phyloP scores from a whole-genome alignment of 2,797 vertebrate species.

The Erithacus rubecula region DNA sequence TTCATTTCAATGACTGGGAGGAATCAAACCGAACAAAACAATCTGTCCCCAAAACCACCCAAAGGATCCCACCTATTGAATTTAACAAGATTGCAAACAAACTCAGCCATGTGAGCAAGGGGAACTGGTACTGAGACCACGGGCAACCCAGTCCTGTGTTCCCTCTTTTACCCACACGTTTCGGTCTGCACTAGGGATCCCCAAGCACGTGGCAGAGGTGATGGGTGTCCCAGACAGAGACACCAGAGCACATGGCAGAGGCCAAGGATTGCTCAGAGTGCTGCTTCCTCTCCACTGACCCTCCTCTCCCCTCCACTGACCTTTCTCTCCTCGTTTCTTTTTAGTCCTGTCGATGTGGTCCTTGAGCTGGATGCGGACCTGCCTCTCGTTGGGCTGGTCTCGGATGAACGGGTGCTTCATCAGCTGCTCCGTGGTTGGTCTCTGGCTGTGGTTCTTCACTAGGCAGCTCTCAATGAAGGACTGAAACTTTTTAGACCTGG shows the following conservation, averaged over 20 bases:
- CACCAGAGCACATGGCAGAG: not conserved
- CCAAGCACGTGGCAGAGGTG: not conserved
- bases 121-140: not conserved
- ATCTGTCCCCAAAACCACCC: not conserved
- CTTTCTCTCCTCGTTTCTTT: slow-evolving; percentile 95
- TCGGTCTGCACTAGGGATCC: not conserved
- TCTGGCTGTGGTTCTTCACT: slow-evolving; percentile 95
- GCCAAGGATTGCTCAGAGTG: not conserved
- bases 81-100: not conserved
- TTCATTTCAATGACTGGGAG: not conserved
- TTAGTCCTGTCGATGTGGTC: slow-evolving; percentile 99
- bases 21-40: not conserved
- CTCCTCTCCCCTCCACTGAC: slow-evolving; percentile 80
- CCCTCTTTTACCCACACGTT: not conserved
- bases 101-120: not conserved
- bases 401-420: slow-evolving; percentile 96
- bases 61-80: not conserved
- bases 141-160: not conserved
- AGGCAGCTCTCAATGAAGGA: slow-evolving; percentile 97
- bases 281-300: slow-evolving; percentile 65
- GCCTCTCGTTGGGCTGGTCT: slow-evolving; percentile 93
- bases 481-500: slow-evolving; percentile 99
- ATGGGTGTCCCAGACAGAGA: fast-evolving
- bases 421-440: slow-evolving; percentile 94
- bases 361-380: slow-evolving; percentile 98